These are phyloP conservation scores for Aporophyla lueneburgensis DNA, from an alignment of 2,888 invertebrate species.

Conservation along the genomic window DNA sequence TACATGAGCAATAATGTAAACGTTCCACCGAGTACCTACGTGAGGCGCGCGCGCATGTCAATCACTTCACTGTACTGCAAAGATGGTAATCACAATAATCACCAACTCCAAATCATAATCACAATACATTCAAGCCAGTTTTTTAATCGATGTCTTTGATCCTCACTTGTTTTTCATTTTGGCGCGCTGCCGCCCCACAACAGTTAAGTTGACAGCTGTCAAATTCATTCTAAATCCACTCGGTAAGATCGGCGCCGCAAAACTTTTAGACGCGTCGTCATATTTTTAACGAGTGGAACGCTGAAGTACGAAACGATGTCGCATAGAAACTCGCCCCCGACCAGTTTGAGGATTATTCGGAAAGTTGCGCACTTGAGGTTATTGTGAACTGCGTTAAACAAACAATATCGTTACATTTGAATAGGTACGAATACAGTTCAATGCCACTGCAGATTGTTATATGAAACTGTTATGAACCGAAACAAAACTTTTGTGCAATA, in stretches of 20 bases:
- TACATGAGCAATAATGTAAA: background rate
- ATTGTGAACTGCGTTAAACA: background rate
- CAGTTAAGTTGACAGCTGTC: no score
- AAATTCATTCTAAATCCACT: no score
- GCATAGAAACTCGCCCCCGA: background rate
- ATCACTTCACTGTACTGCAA: no score
- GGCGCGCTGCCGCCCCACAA: no score
- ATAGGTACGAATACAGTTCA: background rate
- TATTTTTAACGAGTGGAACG: background rate
- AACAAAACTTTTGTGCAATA: background rate
- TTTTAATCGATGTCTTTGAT: no score
- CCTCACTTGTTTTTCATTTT: no score
- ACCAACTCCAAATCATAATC: no score
- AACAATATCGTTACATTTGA: conserved; percentile 18
- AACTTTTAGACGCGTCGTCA: background rate
- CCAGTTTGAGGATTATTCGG: background rate
- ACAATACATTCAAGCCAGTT: no score
- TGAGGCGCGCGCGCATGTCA: no score
- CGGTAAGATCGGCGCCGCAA: no score
- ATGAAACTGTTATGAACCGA: background rate
- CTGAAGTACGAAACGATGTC: background rate
- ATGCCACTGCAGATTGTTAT: background rate
- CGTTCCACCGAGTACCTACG: no score
- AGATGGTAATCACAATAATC: no score
- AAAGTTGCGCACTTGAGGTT: conserved; percentile 4